These are phyloP conservation scores for Ernsta delagoae DNA, from an alignment of 2,888 invertebrate species.

Conservation along the genomic window DNA sequence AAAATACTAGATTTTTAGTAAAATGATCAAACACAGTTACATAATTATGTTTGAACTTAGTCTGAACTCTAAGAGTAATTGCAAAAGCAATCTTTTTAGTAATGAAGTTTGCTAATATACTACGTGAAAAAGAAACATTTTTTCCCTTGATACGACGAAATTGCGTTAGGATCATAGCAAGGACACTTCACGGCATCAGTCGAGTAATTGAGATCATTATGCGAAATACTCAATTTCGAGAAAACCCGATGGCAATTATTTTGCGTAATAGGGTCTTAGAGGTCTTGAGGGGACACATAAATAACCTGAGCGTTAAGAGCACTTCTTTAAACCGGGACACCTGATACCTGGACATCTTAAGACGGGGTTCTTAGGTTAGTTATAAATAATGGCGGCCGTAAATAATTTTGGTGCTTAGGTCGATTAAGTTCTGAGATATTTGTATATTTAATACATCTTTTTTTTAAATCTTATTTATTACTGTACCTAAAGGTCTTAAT, in stretches of 20 bases:
- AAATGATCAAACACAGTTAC: too few species aligned
- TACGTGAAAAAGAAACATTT: not conserved
- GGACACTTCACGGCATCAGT: not conserved
- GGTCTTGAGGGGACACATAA: slow-evolving; percentile 20
- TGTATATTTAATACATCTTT: too few species aligned
- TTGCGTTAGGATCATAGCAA: not conserved
- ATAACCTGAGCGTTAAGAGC: slow-evolving; percentile 19
- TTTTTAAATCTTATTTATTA: too few species aligned
- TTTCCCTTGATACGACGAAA: not conserved
- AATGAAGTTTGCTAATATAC: too few species aligned
- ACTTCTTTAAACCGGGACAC: not conserved
- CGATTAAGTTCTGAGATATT: too few species aligned
- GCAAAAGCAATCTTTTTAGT: too few species aligned
- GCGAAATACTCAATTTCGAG: slow-evolving; percentile 34
- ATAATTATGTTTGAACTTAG: too few species aligned
- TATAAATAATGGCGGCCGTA: not conserved
- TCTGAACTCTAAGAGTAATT: too few species aligned
- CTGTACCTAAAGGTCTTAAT: too few species aligned
- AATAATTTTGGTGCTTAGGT: not conserved
- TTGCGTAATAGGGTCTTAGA: slow-evolving; percentile 35
- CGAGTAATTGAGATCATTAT: slow-evolving; percentile 35
- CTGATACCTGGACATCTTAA: not conserved
- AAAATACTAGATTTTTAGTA: too few species aligned
- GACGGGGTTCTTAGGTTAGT: not conserved
- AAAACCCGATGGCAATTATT: slow-evolving; percentile 34